phyloP scores from a whole-genome alignment of 2,113 vertebrate genomes.

The Cervus canadensis region DNA sequence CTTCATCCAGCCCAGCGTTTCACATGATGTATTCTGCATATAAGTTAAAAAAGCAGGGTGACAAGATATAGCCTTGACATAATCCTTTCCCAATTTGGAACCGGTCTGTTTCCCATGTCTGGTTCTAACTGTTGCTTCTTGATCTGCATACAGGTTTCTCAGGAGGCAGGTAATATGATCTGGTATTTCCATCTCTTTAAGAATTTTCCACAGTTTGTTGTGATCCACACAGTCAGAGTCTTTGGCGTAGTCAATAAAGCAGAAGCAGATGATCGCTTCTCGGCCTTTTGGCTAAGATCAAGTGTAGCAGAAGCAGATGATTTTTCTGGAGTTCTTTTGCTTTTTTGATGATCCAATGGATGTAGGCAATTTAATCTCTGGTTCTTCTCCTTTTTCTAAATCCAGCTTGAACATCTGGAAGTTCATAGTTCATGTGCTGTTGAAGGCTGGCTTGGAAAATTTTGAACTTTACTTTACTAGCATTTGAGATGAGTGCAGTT shows the following conservation, averaged over 20 bases:
- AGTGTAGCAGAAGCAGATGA: background rate
- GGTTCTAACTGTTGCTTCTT: background rate
- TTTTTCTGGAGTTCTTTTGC: background rate
- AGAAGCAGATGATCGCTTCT: background rate
- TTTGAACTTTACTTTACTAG: background rate
- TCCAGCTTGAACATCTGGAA: background rate
- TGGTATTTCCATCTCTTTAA: background rate
- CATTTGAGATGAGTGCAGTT: background rate
- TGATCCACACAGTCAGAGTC: background rate
- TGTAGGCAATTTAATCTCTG: background rate
- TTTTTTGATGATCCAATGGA: background rate
- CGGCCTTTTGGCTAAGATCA: too few relatives aligned
- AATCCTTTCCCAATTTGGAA: background rate
- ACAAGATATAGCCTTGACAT: background rate
- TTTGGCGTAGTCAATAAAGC: background rate
- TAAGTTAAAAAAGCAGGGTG: background rate
- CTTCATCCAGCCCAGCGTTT: background rate
- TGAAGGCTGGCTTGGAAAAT: background rate
- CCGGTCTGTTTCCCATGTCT: background rate
- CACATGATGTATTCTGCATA: background rate
- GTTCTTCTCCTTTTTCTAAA: background rate
- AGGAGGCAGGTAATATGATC: background rate
- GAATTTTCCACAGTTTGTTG: background rate
- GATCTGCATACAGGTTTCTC: background rate
- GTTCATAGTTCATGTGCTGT: background rate